Conservation (phyloP, 1,140 invertebrate species). For the Ladona fulva region DNA sequence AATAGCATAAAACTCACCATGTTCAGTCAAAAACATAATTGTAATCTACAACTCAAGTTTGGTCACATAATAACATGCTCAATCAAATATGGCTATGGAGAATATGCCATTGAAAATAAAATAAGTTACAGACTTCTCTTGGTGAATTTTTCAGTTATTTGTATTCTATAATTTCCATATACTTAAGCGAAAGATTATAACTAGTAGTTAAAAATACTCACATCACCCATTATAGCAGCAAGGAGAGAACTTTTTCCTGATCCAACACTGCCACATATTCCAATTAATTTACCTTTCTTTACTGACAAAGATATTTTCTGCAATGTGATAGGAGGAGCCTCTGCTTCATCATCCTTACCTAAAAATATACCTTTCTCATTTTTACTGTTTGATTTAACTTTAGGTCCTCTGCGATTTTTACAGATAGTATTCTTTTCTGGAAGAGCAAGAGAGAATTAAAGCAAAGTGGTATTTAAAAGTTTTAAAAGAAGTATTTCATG, state of each 20-base stretch:
- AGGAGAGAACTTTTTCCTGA: slow-evolving; percentile 40
- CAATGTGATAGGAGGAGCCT: slow-evolving; percentile 12
- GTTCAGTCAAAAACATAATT: too few species aligned
- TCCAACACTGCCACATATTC: slow-evolving; percentile 39
- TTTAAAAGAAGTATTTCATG: background rate
- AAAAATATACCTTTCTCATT: slow-evolving; percentile 17
- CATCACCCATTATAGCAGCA: slow-evolving; percentile 38
- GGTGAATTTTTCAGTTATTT: too few species aligned
- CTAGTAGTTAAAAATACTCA: slow-evolving; percentile 19
- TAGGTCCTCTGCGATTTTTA: background rate
- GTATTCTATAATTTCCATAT: too few species aligned
- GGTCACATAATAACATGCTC: too few species aligned
- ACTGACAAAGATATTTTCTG: slow-evolving; percentile 23
- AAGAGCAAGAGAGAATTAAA: background rate
- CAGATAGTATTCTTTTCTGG: background rate
- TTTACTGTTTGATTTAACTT: slow-evolving; percentile 13
- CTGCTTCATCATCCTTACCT: slow-evolving; percentile 12
- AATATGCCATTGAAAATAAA: too few species aligned
- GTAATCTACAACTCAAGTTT: too few species aligned
- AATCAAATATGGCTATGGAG: too few species aligned
- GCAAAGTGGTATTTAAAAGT: background rate
- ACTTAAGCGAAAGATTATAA: too few species aligned
- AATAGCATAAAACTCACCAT: too few species aligned
- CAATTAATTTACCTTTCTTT: slow-evolving; percentile 32
- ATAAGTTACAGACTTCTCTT: too few species aligned